Percentiles rank a stretch among this genome's conserved stretches.
phyloP scores from a whole-genome alignment of 2,888 invertebrate genomes.

The Pristionchus mayeri region DNA sequence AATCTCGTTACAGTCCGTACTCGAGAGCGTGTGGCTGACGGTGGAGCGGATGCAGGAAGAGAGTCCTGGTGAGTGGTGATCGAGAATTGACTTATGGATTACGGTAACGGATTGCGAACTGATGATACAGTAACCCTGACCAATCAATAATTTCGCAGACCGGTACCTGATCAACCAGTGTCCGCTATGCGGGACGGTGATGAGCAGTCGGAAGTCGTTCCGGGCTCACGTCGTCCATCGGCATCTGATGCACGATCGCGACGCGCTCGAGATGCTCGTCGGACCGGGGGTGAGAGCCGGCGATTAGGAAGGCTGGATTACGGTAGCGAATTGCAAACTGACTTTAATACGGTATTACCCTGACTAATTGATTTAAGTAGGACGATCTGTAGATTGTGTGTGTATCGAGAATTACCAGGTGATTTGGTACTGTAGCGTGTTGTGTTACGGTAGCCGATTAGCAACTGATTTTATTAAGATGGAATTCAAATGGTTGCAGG shows the following conservation, averaged over 20 bases:
- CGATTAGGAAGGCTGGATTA: background rate
- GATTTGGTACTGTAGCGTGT: no score
- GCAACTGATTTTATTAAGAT: no score
- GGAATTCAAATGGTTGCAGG: no score
- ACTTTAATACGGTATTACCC: no score
- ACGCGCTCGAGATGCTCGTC: constrained; percentile 5
- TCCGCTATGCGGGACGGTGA: constrained; percentile 30
- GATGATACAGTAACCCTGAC: background rate
- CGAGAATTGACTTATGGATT: background rate
- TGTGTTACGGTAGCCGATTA: no score
- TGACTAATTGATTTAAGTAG: no score
- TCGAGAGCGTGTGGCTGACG: constrained; percentile 47
- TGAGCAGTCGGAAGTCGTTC: constrained; percentile 49
- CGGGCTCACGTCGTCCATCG: constrained; percentile 44
- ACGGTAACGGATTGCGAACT: background rate
- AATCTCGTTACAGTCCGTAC: constrained; percentile 25
- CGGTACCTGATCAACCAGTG: constrained; percentile 12
- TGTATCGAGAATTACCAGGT: no score
- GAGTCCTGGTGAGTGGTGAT: background rate
- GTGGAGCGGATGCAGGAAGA: constrained; percentile 45
- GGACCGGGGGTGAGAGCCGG: constrained; percentile 43
- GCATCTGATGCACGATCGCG: constrained; percentile 23
- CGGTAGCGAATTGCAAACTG: background rate
- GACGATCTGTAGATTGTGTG: no score
- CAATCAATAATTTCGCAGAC: constrained; percentile 23